Conservation (phyloP, 2,797 vertebrate species). For the Gymnothorax javanicus region DNA sequence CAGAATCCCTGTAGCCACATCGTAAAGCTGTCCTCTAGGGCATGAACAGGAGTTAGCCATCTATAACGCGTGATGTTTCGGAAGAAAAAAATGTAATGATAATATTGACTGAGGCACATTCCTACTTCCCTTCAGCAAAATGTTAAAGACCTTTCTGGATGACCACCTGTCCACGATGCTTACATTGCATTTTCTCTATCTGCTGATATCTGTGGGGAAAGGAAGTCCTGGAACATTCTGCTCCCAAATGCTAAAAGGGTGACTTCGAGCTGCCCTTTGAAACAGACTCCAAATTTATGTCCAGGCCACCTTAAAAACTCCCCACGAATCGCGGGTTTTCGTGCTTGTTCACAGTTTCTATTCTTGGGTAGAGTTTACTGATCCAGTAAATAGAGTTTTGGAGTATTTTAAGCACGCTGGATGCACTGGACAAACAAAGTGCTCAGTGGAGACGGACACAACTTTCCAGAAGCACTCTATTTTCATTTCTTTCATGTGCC, state of each 20-base stretch:
- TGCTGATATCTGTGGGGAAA: not conserved
- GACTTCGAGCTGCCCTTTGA: not conserved
- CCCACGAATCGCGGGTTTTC: not conserved
- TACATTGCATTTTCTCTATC: not conserved
- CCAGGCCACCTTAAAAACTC: not conserved
- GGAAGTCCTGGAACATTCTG: slow-evolving; percentile 19
- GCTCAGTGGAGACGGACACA: not conserved
- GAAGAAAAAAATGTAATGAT: slow-evolving; percentile 3
- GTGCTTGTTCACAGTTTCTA: not conserved
- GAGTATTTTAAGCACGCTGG: not conserved
- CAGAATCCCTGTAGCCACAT: slow-evolving; percentile 9
- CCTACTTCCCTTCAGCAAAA: slow-evolving; percentile 1
- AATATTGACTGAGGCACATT: slow-evolving; percentile 17
- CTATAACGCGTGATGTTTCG: slow-evolving; percentile 9
- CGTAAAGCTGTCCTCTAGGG: slow-evolving; percentile 19
- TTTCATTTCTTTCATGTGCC: not conserved
- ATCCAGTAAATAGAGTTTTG: slow-evolving; percentile 1
- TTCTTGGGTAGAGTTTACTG: not conserved
- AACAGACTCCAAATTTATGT: slow-evolving; percentile 5
- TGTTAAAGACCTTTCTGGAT: slow-evolving; percentile 4
- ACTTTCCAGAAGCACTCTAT: not conserved
- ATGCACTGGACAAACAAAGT: not conserved
- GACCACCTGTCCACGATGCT: not conserved
- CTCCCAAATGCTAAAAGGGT: not conserved
- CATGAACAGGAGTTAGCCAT: slow-evolving; percentile 5